Evolutionary conservation across 2,888 invertebrate genomes (phyloP).

Genomic region (Stramonita haemastoma): DNA sequence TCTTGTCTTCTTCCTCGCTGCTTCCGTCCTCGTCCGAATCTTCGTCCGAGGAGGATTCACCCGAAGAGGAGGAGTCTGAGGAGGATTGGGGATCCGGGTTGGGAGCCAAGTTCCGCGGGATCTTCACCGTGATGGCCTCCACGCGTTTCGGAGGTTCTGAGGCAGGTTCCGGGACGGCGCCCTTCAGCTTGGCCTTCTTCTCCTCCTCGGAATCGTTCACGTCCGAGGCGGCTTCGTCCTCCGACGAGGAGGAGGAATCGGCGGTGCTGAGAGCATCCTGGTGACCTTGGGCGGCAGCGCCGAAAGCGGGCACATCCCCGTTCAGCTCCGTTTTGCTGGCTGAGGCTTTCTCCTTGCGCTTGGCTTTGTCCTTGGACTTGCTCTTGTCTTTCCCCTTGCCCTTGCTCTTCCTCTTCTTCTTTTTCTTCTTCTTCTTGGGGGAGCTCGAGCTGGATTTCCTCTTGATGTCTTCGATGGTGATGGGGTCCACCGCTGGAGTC

Average conservation of each 20-base stretch:
- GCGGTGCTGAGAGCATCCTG: constrained; percentile 13
- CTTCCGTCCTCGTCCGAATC: constrained; percentile 33
- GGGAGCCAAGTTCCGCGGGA: constrained; percentile 28
- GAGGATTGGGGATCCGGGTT: constrained; percentile 28
- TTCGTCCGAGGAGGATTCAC: constrained; percentile 28
- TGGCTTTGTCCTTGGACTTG: background rate
- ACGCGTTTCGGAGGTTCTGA: constrained; percentile 35
- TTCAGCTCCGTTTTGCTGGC: background rate
- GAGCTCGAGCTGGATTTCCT: constrained; percentile 16
- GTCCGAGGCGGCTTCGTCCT: constrained; percentile 43
- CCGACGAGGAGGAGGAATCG: constrained; percentile 37
- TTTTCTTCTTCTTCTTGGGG: constrained; percentile 35
- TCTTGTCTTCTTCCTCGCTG: constrained; percentile 32
- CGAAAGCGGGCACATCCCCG: background rate
- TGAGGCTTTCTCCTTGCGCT: background rate
- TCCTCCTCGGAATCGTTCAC: constrained; percentile 45
- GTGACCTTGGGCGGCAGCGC: background rate
- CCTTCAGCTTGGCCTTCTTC: constrained; percentile 29
- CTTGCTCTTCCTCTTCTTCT: constrained; percentile 1
- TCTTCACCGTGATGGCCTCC: constrained; percentile 43
- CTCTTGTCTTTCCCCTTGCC: background rate
- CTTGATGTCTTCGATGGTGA: constrained; percentile 25
- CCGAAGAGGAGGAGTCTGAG: constrained; percentile 29
- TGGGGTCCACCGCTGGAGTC: background rate
- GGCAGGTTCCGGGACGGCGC: background rate